Base-by-base conservation (phyloP, 2,113 vertebrate genomes). In the Microcebus murinus region DNA sequence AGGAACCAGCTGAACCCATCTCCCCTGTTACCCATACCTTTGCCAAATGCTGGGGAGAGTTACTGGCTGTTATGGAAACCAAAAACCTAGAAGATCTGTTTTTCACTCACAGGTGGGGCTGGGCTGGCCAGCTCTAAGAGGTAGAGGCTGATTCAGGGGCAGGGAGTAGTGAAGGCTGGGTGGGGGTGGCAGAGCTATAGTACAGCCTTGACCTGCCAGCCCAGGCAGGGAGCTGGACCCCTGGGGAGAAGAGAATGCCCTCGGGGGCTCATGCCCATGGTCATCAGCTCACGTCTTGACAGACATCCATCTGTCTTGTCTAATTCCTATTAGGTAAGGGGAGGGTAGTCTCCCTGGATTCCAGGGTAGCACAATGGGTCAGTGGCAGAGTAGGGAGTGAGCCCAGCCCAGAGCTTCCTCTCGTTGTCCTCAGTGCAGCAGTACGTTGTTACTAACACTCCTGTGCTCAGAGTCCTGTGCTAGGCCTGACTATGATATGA, bases 61-160 rank as follows among this genome's bases (percentile, higher is more conserved):
- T 86, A 39, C 21, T 0, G 2, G 34, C 67, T 91, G 31, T 94
- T 80, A 71, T 2, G 55, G 76, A 97, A 97, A 79, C 39, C 31
- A 34, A 63, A 61, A 86, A 39, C 52, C 71, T 89, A 29, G 70
- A 85, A 45, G 82, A 55, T n/a, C 70, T 71, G 1, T 3, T 9
- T 55, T 77, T 85, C 25, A 67, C 36, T 92, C 34, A 31, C 12
- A 15, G 48, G 48, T 31, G 10, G 71, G 80, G 48, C 59, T 55
- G 87, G 77, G 36, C 57, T 63, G 65, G n/a, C 48, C 55, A 65
- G 10, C 29, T 10, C 29, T 17, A 39, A 74, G 12, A 73, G 11
- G 50, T 8, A 31, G 59, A 52, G 15, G 9, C 61, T 68, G 82
- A 10, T 36, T 34, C 36, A 13, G 13, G 36, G 79, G 25, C 52